Percentiles rank a stretch among this genome's conserved stretches.
phyloP scores from a whole-genome alignment of 2,888 invertebrate species.

The Philopedon plagiatum region DNA sequence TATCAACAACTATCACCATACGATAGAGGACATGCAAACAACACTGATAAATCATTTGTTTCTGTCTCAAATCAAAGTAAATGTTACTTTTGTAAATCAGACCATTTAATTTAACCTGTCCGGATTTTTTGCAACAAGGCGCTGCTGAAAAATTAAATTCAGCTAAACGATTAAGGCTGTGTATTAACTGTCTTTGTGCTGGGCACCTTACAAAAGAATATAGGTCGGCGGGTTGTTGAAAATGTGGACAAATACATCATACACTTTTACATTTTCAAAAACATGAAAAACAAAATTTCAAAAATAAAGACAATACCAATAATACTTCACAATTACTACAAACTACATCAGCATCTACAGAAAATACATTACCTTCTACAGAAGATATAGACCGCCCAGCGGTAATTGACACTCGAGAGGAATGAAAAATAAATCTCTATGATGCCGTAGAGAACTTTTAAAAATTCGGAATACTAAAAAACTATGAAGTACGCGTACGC shows the following conservation, averaged over 20 bases:
- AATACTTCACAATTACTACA: no score
- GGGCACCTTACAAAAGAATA: slow-evolving; percentile 33
- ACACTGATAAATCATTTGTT: slow-evolving; percentile 4
- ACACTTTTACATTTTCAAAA: slow-evolving; percentile 38
- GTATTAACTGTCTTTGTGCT: slow-evolving; percentile 39
- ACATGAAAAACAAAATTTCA: no score
- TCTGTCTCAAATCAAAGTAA: background rate
- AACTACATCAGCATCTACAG: background rate
- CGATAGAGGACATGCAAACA: background rate
- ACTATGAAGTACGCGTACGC: no score
- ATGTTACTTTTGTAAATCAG: slow-evolving; percentile 27
- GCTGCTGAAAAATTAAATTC: slow-evolving; percentile 18
- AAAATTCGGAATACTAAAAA: no score
- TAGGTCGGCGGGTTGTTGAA: slow-evolving; percentile 36
- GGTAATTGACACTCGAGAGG: no score
- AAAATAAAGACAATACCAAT: no score
- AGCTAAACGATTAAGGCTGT: slow-evolving; percentile 31
- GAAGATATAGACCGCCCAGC: no score
- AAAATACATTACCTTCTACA: background rate
- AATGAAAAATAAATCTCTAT: no score
- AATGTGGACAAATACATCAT: slow-evolving; percentile 36
- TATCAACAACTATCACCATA: no score
- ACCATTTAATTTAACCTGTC: slow-evolving; percentile 30
- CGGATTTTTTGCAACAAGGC: slow-evolving; percentile 24
- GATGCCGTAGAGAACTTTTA: no score